Percentiles rank a stretch among this genome's conserved stretches.
These are phyloP conservation scores for Ochlodes sylvanus DNA, from an alignment of 2,888 invertebrate genomes.

Conservation along the genomic window DNA sequence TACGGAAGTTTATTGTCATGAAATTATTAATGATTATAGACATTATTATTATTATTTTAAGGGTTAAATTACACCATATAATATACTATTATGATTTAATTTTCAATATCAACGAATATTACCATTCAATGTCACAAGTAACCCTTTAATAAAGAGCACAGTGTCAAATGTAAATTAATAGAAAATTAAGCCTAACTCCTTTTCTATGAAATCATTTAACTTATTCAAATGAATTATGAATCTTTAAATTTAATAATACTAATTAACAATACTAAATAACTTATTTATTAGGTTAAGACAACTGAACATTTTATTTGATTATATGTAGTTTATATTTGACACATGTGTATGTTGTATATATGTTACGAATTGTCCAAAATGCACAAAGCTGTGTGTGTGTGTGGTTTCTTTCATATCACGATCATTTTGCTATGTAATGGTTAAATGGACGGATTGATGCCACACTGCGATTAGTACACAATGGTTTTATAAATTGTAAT, in stretches of 20 bases:
- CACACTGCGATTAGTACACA: background rate
- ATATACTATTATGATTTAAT: no score
- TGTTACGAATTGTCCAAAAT: constrained; percentile 39
- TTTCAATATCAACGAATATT: no score
- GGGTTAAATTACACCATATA: no score
- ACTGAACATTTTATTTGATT: constrained; percentile 10
- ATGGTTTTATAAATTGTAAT: background rate
- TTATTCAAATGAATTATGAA: background rate
- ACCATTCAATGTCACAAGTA: background rate
- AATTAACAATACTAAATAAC: no score
- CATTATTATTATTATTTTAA: no score
- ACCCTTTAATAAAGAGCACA: background rate
- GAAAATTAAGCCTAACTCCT: background rate
- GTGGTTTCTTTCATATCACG: constrained; percentile 43
- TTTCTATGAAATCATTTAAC: background rate
- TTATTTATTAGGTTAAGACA: background rate
- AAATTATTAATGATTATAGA: no score
- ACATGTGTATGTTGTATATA: constrained; percentile 27
- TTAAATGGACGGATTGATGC: constrained; percentile 21
- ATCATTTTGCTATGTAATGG: constrained; percentile 43
- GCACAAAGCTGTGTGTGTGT: constrained; percentile 45
- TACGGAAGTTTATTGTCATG: no score
- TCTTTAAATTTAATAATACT: no score
- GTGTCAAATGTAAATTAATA: constrained; percentile 31
- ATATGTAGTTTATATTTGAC: constrained; percentile 27